Percentiles rank a stretch among this genome's conserved stretches.
Conservation (phyloP, 2,797 vertebrate genomes). For the Myotis myotis region DNA sequence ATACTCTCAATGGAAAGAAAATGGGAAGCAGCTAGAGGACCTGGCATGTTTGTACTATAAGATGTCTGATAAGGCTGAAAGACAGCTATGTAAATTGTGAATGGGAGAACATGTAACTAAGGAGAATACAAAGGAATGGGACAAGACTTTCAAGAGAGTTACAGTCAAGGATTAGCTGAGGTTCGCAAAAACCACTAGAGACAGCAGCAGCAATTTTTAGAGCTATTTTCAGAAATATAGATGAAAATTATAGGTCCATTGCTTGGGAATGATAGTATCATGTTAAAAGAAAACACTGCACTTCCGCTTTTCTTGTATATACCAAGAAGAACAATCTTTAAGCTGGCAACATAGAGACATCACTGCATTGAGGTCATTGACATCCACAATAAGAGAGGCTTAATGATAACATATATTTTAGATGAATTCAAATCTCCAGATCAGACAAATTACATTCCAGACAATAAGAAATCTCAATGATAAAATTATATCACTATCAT, state of each 20-base stretch:
- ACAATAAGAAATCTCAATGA: neutral
- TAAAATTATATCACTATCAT: neutral
- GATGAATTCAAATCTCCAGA: neutral
- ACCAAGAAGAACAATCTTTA: constrained; percentile 37
- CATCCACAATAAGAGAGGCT: neutral
- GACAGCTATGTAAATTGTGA: neutral
- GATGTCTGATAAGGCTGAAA: neutral
- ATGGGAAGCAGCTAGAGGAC: neutral
- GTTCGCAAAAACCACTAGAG: constrained; percentile 60
- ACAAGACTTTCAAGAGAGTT: constrained; percentile 44
- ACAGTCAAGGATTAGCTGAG: constrained; percentile 64
- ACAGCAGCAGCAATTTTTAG: constrained; percentile 63
- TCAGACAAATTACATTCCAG: constrained; percentile 26
- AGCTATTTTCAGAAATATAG: constrained; percentile 76
- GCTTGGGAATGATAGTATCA: constrained; percentile 59
- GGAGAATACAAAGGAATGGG: neutral
- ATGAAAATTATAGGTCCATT: constrained; percentile 74
- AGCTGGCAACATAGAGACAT: neutral
- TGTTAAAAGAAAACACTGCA: constrained; percentile 64
- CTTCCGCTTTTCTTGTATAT: constrained; percentile 34
- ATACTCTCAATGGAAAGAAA: neutral
- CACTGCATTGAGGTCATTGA: constrained; percentile 33
- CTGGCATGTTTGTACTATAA: neutral
- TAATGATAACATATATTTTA: constrained; percentile 28
- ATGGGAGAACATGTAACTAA: neutral